Evolutionary conservation across 92 coral and sea anemone genomes (phyloP).

Genomic region (Blastomussa wellsi): DNA sequence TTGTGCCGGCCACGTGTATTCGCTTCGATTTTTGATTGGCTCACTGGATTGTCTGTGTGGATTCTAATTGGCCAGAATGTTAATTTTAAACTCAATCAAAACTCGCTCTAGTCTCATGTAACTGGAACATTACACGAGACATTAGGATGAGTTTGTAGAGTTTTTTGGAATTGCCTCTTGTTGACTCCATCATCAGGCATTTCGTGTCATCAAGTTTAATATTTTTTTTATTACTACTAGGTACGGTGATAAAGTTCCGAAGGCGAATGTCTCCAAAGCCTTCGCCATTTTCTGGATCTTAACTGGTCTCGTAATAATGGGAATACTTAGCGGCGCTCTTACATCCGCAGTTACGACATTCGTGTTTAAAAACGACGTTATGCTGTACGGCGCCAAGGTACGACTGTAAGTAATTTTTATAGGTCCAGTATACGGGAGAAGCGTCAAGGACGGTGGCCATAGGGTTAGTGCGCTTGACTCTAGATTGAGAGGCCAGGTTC

Average conservation of each 20-base stretch:
- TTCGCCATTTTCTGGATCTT: constrained; percentile 67
- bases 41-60: no score
- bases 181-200: neutral
- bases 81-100: no score
- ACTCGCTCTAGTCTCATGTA: no score
- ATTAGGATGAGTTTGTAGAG: no score
- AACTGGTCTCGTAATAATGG: constrained; percentile 62
- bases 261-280: constrained; percentile 34
- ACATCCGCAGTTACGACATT: constrained; percentile 62
- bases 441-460: no score
- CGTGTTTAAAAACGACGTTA: constrained; percentile 48
- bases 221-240: constrained; percentile 12
- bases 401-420: no score
- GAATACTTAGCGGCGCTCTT: constrained; percentile 63
- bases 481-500: no score
- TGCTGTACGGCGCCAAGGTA: constrained; percentile 68
- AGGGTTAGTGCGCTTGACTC: no score
- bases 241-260: constrained; percentile 73
- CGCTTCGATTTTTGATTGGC: no score
- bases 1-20: no score
- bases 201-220: neutral
- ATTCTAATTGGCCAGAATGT: no score
- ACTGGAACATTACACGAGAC: neutral
- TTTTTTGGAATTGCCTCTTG: no score
- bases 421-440: neutral